Evolutionary conservation across 2,113 vertebrate genomes (phyloP), one percentile per base, ranked within the genome.

Genomic region (Pollachius pollachius): DNA sequence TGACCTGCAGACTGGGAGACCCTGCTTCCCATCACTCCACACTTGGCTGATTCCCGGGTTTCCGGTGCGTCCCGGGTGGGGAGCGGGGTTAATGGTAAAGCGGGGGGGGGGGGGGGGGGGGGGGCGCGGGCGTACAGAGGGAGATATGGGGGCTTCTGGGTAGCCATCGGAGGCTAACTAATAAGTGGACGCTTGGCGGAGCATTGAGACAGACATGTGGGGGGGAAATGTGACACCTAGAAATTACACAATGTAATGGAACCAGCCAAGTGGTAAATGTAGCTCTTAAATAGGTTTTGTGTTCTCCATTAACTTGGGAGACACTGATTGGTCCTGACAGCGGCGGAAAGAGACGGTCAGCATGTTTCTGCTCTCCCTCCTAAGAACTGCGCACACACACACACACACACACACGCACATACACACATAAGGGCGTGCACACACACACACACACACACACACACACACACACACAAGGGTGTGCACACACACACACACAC

Each of bases 251-350:
- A 86, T 80, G 88, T 96, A 96, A 98, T 97, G 94, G 96, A 97
- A 96, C 90, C 94, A 96, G 95, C 92, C 95, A 95, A 97, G 94
- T 97, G 95, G 94, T 91, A 96, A 98, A 98, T 97, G 95, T 91
- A 94, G 94, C 93, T 95, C 94, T 96, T 96, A 95, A 98, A 96
- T 95, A 93, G 96, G 93, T 95, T 96, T 93, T 94, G 93, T 94
- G 93, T 89, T 95, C 92, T 93, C 95, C 92, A 93, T 96, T 96
- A 97, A 92, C 93, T 93, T 76, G 52, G 64, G 82, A 95, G 94
- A 96, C 69, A 84, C 90, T 96, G 95, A 98, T 96, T 81, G 94
- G 85, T 88, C 89, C 90, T 95, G 95, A 96, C 93, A 82, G 92
- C 85, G 76, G 70, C 72, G 84, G 78, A 90, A 92, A 88, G 87